Evolutionary conservation across 2,113 vertebrate genomes (phyloP), one percentile per base, ranked within the genome.

Genomic region (Chrysemys picta): DNA sequence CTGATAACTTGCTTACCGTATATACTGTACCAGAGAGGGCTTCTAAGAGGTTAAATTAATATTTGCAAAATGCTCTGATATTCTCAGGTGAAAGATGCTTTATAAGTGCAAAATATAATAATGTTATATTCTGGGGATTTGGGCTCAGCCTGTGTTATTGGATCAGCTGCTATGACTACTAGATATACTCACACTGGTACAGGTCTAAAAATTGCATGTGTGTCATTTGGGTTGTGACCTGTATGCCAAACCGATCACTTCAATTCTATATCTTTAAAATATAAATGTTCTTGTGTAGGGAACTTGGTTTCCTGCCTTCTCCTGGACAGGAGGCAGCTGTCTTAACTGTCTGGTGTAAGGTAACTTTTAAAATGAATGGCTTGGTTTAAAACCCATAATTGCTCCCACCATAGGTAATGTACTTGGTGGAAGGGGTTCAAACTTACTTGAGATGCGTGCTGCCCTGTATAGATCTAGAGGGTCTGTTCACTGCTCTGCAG

Each of bases 121-220:
- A 94, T 91, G 56, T 91, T 81, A 1, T 85, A 65, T 84, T 96
- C 82, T 72, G 69, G 89, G 92, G 82, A 89, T 96, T 79, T 94
- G 80, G 87, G 84, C 35, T 95, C 81, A 94, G 62, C 82, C 85
- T 31, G 3, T 90, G 79, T 52, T 72, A 42, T 57, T 96, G 85
- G 57, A 92, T 94, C 87, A 92, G 91, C 83, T 87, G 84, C 94
- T 96, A 93, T 83, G 90, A 0, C 57, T 80, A 45, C 57, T 13
- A 95, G 96, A 94, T 56, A 97, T 85, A 83, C 65, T 93, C 96
- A 96, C 95, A 84, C 50, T 75, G 90, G 86, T 86, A 76, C 49
- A 94, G 80, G 72, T 75, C 83, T 92, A 75, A 96, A 93, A 82
- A 86, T 14, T 72, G 25, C 50, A 5, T 82, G 12, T 62, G 3